Evolutionary conservation across 1,140 invertebrate species (phyloP).

Genomic region (Caenorhabditis tropicalis): DNA sequence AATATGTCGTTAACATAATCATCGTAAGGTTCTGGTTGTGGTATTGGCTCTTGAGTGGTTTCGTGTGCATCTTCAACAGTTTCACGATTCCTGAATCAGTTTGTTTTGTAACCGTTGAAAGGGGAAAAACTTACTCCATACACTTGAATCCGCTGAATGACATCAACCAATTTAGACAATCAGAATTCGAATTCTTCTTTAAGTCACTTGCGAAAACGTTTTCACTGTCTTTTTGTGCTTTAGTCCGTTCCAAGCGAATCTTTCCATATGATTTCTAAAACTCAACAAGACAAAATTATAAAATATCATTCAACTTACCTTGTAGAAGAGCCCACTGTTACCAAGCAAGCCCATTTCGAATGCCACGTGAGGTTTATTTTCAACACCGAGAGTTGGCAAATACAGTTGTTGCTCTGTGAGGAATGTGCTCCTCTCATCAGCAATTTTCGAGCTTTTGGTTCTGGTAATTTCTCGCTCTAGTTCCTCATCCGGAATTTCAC

Average conservation of each 20-base stretch:
- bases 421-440: not conserved
- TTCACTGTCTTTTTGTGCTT: not conserved
- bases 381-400: not conserved
- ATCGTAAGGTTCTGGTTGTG: not conserved
- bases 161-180: slow-evolving; percentile 1
- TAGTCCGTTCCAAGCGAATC: not conserved
- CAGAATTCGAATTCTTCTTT: not conserved
- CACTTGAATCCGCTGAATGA: slow-evolving; percentile 27
- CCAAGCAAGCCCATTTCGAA: slow-evolving; percentile 12
- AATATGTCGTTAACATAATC: not conserved
- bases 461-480: not conserved
- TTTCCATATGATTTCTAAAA: slow-evolving; percentile 14
- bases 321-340: not conserved
- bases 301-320: not conserved
- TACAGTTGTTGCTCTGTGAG: not conserved
- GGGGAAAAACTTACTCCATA: not conserved
- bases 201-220: not conserved
- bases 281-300: not conserved
- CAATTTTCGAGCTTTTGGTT: not conserved
- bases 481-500: not conserved
- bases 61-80: not conserved
- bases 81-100: not conserved
- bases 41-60: not conserved
- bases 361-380: not conserved
- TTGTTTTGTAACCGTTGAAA: not conserved